Evolutionary conservation across 1,140 invertebrate species (phyloP), one percentile per base, ranked within the genome.

Genomic region (Caenorhabditis briggsae): DNA sequence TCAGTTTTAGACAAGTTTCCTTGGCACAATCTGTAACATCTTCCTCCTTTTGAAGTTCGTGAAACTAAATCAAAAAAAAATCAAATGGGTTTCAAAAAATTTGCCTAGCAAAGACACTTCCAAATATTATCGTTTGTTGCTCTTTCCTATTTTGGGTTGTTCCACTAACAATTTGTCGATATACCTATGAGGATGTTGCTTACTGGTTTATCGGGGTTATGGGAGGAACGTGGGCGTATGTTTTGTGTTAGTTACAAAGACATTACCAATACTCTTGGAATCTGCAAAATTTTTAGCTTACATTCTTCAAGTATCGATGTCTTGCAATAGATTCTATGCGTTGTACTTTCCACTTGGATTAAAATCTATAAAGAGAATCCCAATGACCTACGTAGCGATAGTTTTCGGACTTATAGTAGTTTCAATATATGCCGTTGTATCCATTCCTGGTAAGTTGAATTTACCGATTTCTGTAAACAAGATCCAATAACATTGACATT

Each of bases 41-140:
- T 70, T 43, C 16, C 64, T 70, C 8, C 33, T 70, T 9, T 16
- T 70, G 5, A 70, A 70, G 14, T 70, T 70, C 41, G 11, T 41
- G 16, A 46, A 33, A 5, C 11, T 14, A 46, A 46, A 18, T 46
- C 41, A n/a, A 14, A 43, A 18, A 70, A 14, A 43, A 18, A 70
- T 18, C 64, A 16, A 70, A 70, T 18, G 64, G 64, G 18, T 70
- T 70, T 70, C 64, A 70, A 18, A 70, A 70, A 11, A 70, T 70
- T 2, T 70, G 64, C 18, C 41, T 70, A n/a, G 33, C 46, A 14
- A 70, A 70, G 43, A 70, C 64, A 18, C n/a, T 70, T 46, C 64
- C 64, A 23, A 70, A 70, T 46, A 43, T 70, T 18, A 70, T 70
- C 1, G 64, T 70, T 14, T 70, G 64, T 18, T 5, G 16, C 11